These are phyloP conservation scores for Lordiphosa collinella DNA, from an alignment of 1,140 invertebrate species.

Conservation along the genomic window DNA sequence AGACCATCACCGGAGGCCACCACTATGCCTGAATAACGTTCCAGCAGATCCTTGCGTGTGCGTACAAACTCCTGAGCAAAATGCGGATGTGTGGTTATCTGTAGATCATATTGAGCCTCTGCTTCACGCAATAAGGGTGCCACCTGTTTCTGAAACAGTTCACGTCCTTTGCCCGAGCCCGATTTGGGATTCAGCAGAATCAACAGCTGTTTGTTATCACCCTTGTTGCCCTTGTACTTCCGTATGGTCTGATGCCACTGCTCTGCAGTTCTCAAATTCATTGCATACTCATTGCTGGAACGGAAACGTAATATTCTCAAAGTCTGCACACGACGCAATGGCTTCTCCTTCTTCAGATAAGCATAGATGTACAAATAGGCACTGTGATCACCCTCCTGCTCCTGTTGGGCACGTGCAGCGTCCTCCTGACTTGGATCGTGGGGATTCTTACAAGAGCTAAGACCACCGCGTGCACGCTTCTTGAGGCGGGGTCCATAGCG, in stretches of 20 bases:
- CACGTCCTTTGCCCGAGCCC: conserved; percentile 90
- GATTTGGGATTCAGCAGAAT: conserved; percentile 96
- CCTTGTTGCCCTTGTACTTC: conserved; percentile 28
- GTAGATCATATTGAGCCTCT: conserved; percentile 90
- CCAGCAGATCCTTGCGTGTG: conserved; percentile 86
- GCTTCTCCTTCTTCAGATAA: conserved; percentile 87
- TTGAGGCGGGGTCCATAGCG: conserved; percentile 88
- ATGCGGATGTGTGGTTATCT: conserved; percentile 92
- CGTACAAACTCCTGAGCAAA: conserved; percentile 92
- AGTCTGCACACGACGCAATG: conserved; percentile 85
- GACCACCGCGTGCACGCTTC: conserved; percentile 82
- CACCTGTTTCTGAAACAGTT: conserved; percentile 91
- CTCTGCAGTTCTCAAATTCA: conserved; percentile 89
- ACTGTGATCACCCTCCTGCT: conserved; percentile 82
- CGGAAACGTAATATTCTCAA: conserved; percentile 89
- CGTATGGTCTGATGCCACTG: conserved; percentile 85
- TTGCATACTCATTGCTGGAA: conserved; percentile 88
- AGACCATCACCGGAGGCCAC: conserved; percentile 97
- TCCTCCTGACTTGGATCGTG: conserved; percentile 14
- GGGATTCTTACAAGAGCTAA: conserved; percentile 80
- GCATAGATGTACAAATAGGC: conserved; percentile 93
- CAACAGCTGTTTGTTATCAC: conserved; percentile 81
- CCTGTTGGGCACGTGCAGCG: not conserved
- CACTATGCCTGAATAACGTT: conserved; percentile 86
- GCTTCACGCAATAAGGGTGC: conserved; percentile 92